Evolutionary conservation across 2,888 invertebrate species (phyloP), one percentile per base, ranked within the genome.

Genomic region (Chymomyza fuscimana): DNA sequence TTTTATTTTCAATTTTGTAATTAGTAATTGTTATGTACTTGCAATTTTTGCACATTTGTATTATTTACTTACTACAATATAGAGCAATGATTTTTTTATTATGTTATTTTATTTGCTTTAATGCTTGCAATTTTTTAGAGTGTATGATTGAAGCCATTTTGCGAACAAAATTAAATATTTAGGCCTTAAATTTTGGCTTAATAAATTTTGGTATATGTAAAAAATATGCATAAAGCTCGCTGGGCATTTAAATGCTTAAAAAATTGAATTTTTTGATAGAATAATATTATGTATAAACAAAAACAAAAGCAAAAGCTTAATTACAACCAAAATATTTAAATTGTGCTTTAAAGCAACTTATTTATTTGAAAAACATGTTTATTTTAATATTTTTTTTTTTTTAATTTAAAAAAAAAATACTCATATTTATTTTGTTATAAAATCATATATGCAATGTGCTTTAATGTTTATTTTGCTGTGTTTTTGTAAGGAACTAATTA

Each of bases 401-500:
- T 40, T 9, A 52, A 52, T 4, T 52, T 6, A 52, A 19, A 52
- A 9, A 52, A 5, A 6, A 52, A 19, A 1, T 19, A 19, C 19
- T 19, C 19, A 19, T 19, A 19, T 19, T 54, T 9, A 9, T 10
- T 54, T 9, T 54, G n/a, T 16, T 54, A 19, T 16, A 0, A 54
- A 54, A 54, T 54, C 1, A 22, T 16, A 19, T 54, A 54, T 54
- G 40, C 40, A 46, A 12, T 4, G 3, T 5, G 40, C 12, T 46
- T 51, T 50, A 12, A 63, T 50, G 10, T 51, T 50, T 22, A 63
- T 25, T 63, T 63, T 63, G 63, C 25, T 32, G 32, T 32, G 32
- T 32, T 32, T 32, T 32, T 32, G 6, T 32, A 58, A 58, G 58
- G 58, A 58, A 58, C 63, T 61, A 61, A 62, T 46, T 16, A 19